Evolutionary conservation across 2,113 vertebrate species (phyloP), one percentile per base, ranked within the genome.

Genomic region (Synchiropus splendidus): DNA sequence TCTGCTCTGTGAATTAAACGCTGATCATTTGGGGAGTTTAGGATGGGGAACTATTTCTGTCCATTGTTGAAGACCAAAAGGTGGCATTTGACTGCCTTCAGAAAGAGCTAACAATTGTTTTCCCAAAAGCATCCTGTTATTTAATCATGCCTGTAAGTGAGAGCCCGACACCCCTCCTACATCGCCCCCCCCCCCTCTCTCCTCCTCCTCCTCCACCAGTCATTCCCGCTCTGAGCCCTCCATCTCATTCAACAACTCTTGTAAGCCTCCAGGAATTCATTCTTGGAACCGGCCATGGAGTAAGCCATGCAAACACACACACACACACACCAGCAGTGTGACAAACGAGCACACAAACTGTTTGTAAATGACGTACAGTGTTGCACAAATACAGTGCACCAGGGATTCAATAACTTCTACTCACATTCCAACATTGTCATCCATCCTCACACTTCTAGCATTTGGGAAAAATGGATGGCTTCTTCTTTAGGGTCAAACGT

Each of bases 51-150:
- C n/a, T n/a, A n/a, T n/a, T n/a, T n/a, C n/a, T n/a, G n/a, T n/a
- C n/a, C n/a, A n/a, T n/a, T n/a, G n/a, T n/a, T n/a, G n/a, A n/a
- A n/a, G n/a, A n/a, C n/a, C n/a, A n/a, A n/a, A n/a, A n/a, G n/a
- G n/a, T n/a, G n/a, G n/a, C n/a, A n/a, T n/a, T n/a, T n/a, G n/a
- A n/a, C n/a, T n/a, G n/a, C n/a, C n/a, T n/a, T n/a, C 4, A 27
- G 21, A 27, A 27, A 27, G 4, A 8, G 21, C 21, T 27, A 8
- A 27, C 8, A 27, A 27, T 74, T 80, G 80, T 83, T 82, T 81
- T 81, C 65, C 79, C 71, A 80, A 27, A 67, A 75, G 75, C 74
- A 78, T 83, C 76, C 78, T 82, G 80, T 82, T 83, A 82, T 82
- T 85, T 79, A 80, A 79, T 83, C 78, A 83, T 70, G 62, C 64